A percentile compares a stretch with the other conserved stretches of the same genome.
These are phyloP conservation scores for Clupea harengus DNA, from an alignment of 2,113 vertebrate genomes.

Conservation along the genomic window DNA sequence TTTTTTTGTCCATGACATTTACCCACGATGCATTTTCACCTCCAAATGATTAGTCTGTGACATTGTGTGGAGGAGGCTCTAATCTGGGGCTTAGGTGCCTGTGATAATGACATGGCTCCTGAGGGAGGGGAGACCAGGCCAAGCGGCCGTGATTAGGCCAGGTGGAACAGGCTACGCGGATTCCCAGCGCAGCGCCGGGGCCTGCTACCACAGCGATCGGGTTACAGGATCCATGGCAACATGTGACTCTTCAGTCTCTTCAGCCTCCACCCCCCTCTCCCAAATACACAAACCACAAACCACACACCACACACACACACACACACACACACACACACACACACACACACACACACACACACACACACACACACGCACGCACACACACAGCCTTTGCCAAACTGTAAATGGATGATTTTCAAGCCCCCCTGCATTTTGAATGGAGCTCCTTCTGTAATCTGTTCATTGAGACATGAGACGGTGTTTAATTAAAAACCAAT, in stretches of 20 bases:
- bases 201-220: slow-evolving; percentile 51
- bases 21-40: neutral
- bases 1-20: slow-evolving; percentile 7
- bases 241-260: slow-evolving; percentile 30
- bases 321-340: neutral
- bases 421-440: slow-evolving; percentile 3
- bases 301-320: neutral
- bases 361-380: neutral
- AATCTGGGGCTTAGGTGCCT: slow-evolving; percentile 40
- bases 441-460: neutral
- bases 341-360: neutral
- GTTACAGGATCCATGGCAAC: slow-evolving; percentile 64
- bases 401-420: slow-evolving; percentile 21
- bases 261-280: neutral
- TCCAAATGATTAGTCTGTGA: slow-evolving; percentile 31
- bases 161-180: slow-evolving; percentile 45
- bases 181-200: slow-evolving; percentile 45
- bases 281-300: neutral
- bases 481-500: slow-evolving; percentile 56
- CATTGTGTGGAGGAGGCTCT: slow-evolving; percentile 49
- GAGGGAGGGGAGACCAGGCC: slow-evolving; percentile 44
- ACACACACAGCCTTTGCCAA: neutral
- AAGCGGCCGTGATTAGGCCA: slow-evolving; percentile 37
- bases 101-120: slow-evolving; percentile 43
- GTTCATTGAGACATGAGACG: slow-evolving; percentile 46